Evolutionary conservation across 2,888 invertebrate genomes (phyloP), one percentile per base, ranked within the genome.

Genomic region (Xylota segnis): DNA sequence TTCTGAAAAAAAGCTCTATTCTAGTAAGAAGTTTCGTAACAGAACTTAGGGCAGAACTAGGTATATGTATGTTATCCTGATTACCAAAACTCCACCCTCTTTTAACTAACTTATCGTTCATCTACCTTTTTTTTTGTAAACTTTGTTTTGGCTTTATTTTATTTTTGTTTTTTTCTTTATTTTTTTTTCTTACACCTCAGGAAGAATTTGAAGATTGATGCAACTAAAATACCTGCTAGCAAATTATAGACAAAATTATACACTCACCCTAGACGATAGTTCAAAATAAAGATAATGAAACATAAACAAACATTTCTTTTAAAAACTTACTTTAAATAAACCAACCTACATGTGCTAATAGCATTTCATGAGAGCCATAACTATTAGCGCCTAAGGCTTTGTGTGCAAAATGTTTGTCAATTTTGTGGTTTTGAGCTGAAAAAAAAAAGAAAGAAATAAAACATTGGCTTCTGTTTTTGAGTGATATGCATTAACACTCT

Each of bases 341-440:
- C 29, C 32, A 43, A 7, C 29, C 18, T 32, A 18, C 18, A 12
- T 68, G 59, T 54, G 29, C 32, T 61, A 43, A 70, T n/a, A 45
- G 68, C 77, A 61, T 77, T 61, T 45, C 76, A 76, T 76, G 14
- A 14, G 32, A 16, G 3, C 4, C 18, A 5, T 45, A 43, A 29
- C 32, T 43, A 9, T 23, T 23, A 56, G 9, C 7, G 18, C 18
- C 9, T 70, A 59, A 40, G 16, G 59, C 72, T 63, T 74, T 56
- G 40, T 14, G 63, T 70, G 77, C 77, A 77, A 70, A 77, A 70
- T 77, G 77, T 70, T 77, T 77, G 70, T 70, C 29, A 34, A 34
- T 12, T 50, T 34, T 34, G 14, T 32, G 52, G n/a, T 12, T 59
- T 37, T 16, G 23, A 2, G 23, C 3, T 23, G 10, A 34, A 5